Base-by-base conservation (phyloP, 2,113 vertebrate species). In the Sylvia atricapilla region DNA sequence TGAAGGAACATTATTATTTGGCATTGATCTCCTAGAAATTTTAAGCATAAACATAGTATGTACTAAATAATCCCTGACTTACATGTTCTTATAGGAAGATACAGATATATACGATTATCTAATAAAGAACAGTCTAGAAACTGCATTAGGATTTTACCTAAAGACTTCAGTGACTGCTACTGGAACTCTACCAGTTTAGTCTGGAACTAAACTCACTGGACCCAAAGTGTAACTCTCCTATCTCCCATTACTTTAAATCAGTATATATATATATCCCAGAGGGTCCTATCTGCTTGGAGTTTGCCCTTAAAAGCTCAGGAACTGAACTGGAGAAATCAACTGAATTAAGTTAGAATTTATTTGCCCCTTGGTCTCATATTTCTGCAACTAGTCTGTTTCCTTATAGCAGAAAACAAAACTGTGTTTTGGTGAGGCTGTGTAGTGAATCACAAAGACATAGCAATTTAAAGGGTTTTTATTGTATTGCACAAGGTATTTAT, bases 401-500 rank as follows among this genome's bases (percentile, higher is more conserved):
- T 41, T 47, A 82, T 6, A 84, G 52, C 52, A 92, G 63, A 58
- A 94, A 58, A 72, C 13, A 77, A 89, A 58, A 49, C 27, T 5
- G 2, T 79, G 19, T 37, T 87, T 76, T 87, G 63, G 44, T 60
- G 67, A 80, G 77, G 56, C 25, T 49, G 52, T n/a, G 53, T 68
- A 96, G 85, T 94, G 60, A 97, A 80, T 78, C 84, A 96, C 92
- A 95, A 76, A 96, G 87, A 77, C 96, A 90, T 13, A 55, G 69
- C 86, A 78, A 89, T 90, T 97, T 96, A 63, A 97, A 96, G 55
- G 33, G 23, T 91, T 97, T 98, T 98, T 98, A 98, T 98, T 98
- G 93, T 96, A 97, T 97, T 97, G 98, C 92, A 98, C 97, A 96
- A 97, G 91, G 43, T 97, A 97, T 95, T 97, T 97, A 97, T 84